Evolutionary conservation across 2,888 invertebrate species (phyloP), one percentile per base, ranked within the genome.

Genomic region (Eudasyphora cyanicolor): DNA sequence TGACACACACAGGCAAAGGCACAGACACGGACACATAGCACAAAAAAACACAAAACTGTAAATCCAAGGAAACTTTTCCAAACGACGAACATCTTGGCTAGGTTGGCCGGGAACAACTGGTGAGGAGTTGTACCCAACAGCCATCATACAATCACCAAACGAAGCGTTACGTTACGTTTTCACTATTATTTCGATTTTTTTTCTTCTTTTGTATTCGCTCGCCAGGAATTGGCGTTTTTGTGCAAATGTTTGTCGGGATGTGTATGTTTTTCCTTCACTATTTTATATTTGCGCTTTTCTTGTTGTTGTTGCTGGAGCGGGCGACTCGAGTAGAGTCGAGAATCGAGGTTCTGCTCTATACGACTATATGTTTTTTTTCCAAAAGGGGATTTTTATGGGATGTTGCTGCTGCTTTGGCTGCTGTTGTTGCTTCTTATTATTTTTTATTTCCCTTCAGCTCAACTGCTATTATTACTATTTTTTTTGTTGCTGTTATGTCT

Each of bases 361-460:
- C 67, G 67, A n/a, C n/a, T 67, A 73, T 84, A 76, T 84, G 84
- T 84, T 84, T 81, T 84, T 81, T 84, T n/a, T n/a, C n/a, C n/a
- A n/a, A 84, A 81, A 79, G 84, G 81, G 84, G 84, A 84, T 84
- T 84, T 84, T 84, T 84, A 81, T 84, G 84, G 71, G 78, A 79
- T 84, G 76, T 67, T 54, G 14, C 19, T 76, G 38, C 35, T 38
- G 45, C n/a, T n/a, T n/a, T n/a, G n/a, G n/a, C 19, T 64, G 45
- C 35, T 76, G 35, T 60, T 79, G 70, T 70, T 67, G 45, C 45
- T 80, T 73, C 78, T 84, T 81, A 79, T 84, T 81, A 79, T 84
- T 81, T 81, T 81, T 81, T 82, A 74, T 82, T 79, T 76, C 76
- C 74, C 70, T n/a, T n/a, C 79, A 67, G 64, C 79, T 82, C 82